Evolutionary conservation across 2,888 invertebrate genomes (phyloP).

Genomic region (Polietes domitor): DNA sequence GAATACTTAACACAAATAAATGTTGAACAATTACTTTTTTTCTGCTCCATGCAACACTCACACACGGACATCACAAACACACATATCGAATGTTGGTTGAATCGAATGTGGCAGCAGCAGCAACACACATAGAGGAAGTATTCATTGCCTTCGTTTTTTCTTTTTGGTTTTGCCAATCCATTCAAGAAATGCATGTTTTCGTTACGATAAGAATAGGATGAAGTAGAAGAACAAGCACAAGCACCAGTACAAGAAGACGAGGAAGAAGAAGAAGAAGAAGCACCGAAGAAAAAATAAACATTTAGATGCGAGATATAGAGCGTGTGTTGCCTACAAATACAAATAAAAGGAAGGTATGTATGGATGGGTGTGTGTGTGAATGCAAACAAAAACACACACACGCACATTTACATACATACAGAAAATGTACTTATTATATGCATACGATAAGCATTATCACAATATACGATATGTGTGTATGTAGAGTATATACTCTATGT

Average conservation of each 20-base stretch:
- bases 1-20: slow-evolving; percentile 35
- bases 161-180: slow-evolving; percentile 2
- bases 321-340: slow-evolving; percentile 14
- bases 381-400: not conserved
- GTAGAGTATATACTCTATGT: no score
- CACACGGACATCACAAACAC: not conserved
- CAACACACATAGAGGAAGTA: not conserved
- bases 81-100: not conserved
- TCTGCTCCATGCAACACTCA: not conserved
- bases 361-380: not conserved
- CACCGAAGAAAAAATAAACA: slow-evolving; percentile 25
- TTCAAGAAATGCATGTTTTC: slow-evolving; percentile 29
- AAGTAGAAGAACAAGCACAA: not conserved
- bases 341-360: not conserved
- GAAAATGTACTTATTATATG: slow-evolving; percentile 9
- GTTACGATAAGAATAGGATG: slow-evolving; percentile 17
- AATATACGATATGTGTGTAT: not conserved
- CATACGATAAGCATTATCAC: slow-evolving; percentile 22
- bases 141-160: not conserved
- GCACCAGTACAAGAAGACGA: not conserved
- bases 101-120: not conserved
- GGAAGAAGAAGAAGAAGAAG: not conserved
- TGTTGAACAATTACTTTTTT: not conserved
- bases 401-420: not conserved
- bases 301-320: slow-evolving; percentile 30